These are phyloP conservation scores for Hyalella azteca DNA, from an alignment of 2,888 invertebrate species.

Conservation along the genomic window DNA sequence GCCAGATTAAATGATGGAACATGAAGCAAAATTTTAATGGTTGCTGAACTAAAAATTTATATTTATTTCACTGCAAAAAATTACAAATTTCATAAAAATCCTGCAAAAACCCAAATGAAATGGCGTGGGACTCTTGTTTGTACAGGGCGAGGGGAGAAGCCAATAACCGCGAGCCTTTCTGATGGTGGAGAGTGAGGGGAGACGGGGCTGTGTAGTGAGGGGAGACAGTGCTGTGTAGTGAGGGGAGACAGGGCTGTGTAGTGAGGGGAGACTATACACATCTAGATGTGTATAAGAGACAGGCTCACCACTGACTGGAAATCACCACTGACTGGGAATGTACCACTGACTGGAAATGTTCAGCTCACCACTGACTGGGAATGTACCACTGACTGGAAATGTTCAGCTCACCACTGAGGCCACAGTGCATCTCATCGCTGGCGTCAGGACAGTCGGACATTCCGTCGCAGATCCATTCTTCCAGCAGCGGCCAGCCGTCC, in stretches of 20 bases:
- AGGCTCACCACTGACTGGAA: background rate
- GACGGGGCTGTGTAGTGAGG: background rate
- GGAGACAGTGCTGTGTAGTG: background rate
- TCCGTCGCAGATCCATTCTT: slow-evolving; percentile 43
- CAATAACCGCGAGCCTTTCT: no score
- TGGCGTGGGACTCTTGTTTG: no score
- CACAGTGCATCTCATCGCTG: slow-evolving; percentile 47
- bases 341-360: background rate
- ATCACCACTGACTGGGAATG: background rate
- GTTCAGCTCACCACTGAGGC: background rate
- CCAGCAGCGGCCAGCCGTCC: slow-evolving; percentile 19
- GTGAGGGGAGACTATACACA: background rate
- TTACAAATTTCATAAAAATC: no score
- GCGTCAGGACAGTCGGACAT: slow-evolving; percentile 40
- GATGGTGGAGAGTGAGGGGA: background rate
- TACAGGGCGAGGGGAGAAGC: no score
- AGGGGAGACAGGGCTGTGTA: background rate
- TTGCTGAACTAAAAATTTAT: no score
- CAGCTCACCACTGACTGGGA: background rate
- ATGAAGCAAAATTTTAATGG: no score
- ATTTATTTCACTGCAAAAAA: no score
- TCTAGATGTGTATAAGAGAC: background rate
- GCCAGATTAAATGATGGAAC: no score
- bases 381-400: background rate
- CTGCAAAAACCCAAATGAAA: no score